A percentile compares a stretch with the other conserved stretches of the same genome.
Conservation (phyloP, 2,888 invertebrate species). For the Polymixis flavicincta region DNA sequence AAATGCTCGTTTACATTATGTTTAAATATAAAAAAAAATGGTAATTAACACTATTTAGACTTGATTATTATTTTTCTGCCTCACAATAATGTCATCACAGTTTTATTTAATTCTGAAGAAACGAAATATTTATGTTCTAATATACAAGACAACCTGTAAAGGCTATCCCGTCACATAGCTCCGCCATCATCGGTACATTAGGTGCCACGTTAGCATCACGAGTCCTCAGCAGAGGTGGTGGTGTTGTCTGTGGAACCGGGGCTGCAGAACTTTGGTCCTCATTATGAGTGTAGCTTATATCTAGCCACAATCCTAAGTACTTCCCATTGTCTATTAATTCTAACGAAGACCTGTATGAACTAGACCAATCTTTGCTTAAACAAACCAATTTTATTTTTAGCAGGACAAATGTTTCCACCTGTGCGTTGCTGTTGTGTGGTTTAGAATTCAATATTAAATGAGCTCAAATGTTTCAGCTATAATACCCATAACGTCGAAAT, state of each 20-base stretch:
- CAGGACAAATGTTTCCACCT: slow-evolving; percentile 4
- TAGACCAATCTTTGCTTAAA: slow-evolving; percentile 8
- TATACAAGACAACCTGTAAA: background rate
- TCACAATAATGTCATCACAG: background rate
- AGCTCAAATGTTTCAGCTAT: slow-evolving; percentile 15
- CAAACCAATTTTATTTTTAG: slow-evolving; percentile 21
- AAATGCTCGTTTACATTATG: too few species aligned
- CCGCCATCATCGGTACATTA: background rate
- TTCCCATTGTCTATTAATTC: slow-evolving; percentile 5
- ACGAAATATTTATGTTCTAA: background rate
- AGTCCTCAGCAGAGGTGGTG: background rate
- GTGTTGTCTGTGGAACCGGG: background rate
- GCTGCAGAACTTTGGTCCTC: background rate
- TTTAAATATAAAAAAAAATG: background rate
- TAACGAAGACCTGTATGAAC: background rate
- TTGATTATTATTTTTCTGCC: background rate
- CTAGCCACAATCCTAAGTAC: slow-evolving; percentile 13
- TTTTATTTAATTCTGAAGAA: background rate
- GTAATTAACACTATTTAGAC: background rate
- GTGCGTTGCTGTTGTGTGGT: background rate
- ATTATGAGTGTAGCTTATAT: background rate
- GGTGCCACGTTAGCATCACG: too few species aligned
- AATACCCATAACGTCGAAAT: slow-evolving; percentile 2
- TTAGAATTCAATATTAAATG: background rate
- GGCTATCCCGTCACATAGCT: background rate